A percentile compares a stretch with the other conserved stretches of the same genome.
These are phyloP conservation scores for Thamnophis elegans DNA, from an alignment of 2,797 vertebrate genomes.

Conservation along the genomic window DNA sequence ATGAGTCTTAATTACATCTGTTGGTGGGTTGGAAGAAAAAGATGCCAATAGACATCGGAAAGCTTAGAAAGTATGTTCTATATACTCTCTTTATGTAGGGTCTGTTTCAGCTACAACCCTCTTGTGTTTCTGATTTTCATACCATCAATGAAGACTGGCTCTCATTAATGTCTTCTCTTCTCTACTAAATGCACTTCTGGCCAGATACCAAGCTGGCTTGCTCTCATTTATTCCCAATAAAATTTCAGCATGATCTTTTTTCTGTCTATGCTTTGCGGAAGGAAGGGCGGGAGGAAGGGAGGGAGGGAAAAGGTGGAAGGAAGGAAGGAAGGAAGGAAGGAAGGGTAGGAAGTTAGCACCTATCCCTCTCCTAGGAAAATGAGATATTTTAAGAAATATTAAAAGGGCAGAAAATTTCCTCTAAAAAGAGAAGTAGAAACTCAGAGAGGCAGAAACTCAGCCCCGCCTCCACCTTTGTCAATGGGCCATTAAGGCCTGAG, in stretches of 20 bases:
- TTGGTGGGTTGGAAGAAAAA: background rate
- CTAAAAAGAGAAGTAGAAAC: too few relatives aligned
- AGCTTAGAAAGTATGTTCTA: background rate
- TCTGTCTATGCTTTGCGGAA: background rate
- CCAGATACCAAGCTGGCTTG: background rate
- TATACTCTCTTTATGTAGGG: background rate
- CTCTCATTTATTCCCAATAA: slow-evolving; percentile 9
- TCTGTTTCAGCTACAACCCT: background rate
- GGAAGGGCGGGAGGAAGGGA: background rate
- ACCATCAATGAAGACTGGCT: background rate
- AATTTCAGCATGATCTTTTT: background rate
- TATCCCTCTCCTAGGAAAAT: too few relatives aligned
- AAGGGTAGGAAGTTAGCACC: too few relatives aligned
- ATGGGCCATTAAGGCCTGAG: too few relatives aligned
- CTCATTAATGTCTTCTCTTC: background rate
- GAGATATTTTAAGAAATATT: too few relatives aligned
- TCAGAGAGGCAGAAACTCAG: too few relatives aligned
- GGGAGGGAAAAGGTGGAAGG: too few relatives aligned
- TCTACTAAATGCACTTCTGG: slow-evolving; percentile 13
- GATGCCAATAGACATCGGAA: background rate
- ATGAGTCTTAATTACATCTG: background rate
- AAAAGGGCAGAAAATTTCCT: too few relatives aligned
- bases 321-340: too few relatives aligned
- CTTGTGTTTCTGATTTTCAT: slow-evolving; percentile 32
- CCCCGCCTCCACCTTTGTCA: too few relatives aligned